Base-by-base conservation (phyloP, 2,797 vertebrate genomes). In the Gallinago stenura region DNA sequence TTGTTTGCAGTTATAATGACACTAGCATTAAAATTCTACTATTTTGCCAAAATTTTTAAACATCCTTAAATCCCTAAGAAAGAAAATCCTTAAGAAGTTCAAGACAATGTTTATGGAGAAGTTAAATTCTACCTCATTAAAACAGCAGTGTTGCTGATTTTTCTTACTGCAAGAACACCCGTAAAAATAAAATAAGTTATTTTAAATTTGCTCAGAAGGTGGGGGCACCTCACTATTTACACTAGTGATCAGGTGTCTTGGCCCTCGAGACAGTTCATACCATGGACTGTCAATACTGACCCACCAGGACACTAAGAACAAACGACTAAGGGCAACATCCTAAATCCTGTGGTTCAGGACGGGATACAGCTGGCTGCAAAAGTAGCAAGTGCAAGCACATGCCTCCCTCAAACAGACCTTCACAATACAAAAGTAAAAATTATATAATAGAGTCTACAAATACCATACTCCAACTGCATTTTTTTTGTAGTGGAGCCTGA, bases 241-340 rank as follows among this genome's bases (percentile, higher is more conserved):
- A 61, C 4, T 1, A 9, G 11, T 3, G 8, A 37, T 18, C 35
- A 51, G 69, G 35, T 25, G 7, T 10, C 6, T 2, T 46, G 56
- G 5, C 11, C 19, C 57, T 83, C 24, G 25, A 39, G 13, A 30
- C 18, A 12, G 66, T 6, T 61, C 20, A 3, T 4, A 31, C 12
- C 64, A 78, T 2, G 4, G 45, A 43, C 46, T 65, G n/a, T 14
- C 68, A 68, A 4, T 22, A 35, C 2, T 14, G 57, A 30, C 64
- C 37, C 15, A 26, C 6, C 26, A 62, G 81, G 84, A 61, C 22
- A 26, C 22, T 18, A 60, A 51, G 35, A 61, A 51, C 28, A 43
- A 62, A 28, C 0, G 0, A 64, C 15, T 6, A 33, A 61, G 33
- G 33, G 0, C 1, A 62, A 31, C 20, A 37, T 3, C 39, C 87